Evolutionary conservation across 1,140 invertebrate species (phyloP).

Genomic region (Drosophila rufa): DNA sequence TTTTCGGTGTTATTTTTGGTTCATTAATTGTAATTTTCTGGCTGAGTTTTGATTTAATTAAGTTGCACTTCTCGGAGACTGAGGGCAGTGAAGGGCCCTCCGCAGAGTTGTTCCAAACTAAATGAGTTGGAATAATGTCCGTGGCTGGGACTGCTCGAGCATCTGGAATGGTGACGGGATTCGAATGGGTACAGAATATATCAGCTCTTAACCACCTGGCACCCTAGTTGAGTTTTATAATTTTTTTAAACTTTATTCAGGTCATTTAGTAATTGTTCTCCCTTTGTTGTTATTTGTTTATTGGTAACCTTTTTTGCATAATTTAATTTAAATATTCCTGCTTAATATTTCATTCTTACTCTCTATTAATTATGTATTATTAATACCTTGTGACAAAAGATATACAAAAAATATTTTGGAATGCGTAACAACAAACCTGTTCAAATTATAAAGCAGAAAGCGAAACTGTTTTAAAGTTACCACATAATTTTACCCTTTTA

Average conservation of each 20-base stretch:
- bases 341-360: background rate
- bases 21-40: conserved; percentile 79
- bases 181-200: background rate
- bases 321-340: background rate
- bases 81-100: conserved; percentile 23
- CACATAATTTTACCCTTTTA: no score
- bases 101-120: conserved; percentile 26
- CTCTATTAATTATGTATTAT: no score
- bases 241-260: background rate
- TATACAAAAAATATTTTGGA: no score
- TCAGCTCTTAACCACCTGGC: conserved; percentile 14
- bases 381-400: no score
- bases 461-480: no score
- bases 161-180: conserved; percentile 3
- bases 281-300: background rate
- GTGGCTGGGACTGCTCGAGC: background rate
- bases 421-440: no score
- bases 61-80: conserved; percentile 43
- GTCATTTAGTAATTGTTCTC: background rate
- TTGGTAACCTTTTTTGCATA: background rate
- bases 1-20: conserved; percentile 77
- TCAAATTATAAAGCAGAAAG: no score
- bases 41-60: conserved; percentile 76
- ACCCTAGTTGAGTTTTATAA: background rate
- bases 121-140: conserved; percentile 77